Conservation (phyloP, 2,113 vertebrate species). For the Apteryx owenii region DNA sequence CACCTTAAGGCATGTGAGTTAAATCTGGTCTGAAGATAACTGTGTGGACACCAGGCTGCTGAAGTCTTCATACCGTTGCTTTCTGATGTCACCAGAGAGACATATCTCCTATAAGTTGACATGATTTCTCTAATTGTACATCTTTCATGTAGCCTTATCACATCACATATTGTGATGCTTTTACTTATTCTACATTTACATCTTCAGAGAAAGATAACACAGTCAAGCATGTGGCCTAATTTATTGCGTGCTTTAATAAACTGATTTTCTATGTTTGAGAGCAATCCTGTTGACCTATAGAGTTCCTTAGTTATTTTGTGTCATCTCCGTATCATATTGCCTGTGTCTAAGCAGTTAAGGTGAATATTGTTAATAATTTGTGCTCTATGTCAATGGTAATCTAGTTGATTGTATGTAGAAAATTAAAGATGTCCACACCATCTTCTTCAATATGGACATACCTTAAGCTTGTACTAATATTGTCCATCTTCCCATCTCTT, state of each 20-base stretch:
- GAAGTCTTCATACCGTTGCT: neutral
- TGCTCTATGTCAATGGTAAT: neutral
- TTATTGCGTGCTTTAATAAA: neutral
- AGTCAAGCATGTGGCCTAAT: neutral
- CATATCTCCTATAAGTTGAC: neutral
- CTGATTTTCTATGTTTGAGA: neutral
- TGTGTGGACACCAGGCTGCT: neutral
- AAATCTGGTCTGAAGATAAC: neutral
- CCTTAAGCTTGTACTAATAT: neutral
- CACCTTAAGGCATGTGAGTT: neutral
- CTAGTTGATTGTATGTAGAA: neutral
- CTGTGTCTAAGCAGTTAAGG: neutral
- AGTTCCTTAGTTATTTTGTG: neutral
- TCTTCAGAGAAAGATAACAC: neutral
- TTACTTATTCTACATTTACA: neutral
- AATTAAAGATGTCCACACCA: neutral
- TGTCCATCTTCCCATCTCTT: neutral
- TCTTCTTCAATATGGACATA: neutral
- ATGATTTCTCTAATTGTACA: neutral
- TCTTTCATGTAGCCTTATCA: neutral
- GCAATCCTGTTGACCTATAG: neutral
- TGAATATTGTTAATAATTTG: neutral
- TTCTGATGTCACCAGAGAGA: neutral
- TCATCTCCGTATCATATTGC: neutral
- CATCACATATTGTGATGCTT: neutral